Percentiles rank a stretch among this genome's conserved stretches.
phyloP scores from a whole-genome alignment of 2,113 vertebrate genomes.

The Cyanoderma ruficeps region DNA sequence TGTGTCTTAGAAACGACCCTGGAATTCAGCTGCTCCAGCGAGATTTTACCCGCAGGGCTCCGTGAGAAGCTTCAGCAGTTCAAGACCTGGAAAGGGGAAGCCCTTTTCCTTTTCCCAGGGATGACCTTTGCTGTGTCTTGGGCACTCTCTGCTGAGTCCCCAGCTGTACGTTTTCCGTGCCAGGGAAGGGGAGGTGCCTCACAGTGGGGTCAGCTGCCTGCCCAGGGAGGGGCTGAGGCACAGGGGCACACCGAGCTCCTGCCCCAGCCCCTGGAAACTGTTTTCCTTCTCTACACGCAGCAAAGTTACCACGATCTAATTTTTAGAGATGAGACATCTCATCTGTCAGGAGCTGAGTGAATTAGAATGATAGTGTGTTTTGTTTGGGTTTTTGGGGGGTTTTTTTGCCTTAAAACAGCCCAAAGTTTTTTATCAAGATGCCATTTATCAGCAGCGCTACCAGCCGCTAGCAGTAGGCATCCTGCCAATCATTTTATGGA shows the following conservation, averaged over 20 bases:
- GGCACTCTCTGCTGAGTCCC: background rate
- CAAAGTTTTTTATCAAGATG: conserved; percentile 58
- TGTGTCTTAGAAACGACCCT: background rate
- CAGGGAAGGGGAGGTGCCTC: background rate
- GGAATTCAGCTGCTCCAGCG: background rate
- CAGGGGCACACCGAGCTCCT: fast-evolving
- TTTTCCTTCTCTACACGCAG: background rate
- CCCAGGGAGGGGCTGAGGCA: background rate
- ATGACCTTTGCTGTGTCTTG: background rate
- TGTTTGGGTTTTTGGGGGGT: background rate
- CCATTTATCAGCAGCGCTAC: conserved; percentile 28
- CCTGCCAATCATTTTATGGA: conserved; percentile 68
- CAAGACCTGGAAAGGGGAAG: background rate
- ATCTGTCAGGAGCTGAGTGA: conserved; percentile 28
- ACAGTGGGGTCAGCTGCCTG: fast-evolving
- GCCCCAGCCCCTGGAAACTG: background rate
- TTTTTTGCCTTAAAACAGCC: background rate
- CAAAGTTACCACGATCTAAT: background rate
- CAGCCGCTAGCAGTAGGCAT: conserved; percentile 30
- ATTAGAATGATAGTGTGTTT: conserved; percentile 30
- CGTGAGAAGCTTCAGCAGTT: background rate
- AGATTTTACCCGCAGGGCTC: background rate
- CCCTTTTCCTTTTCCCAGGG: background rate
- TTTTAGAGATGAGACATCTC: conserved; percentile 33
- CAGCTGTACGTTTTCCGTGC: background rate